Evolutionary conservation across 2,888 invertebrate species (phyloP).

Genomic region (Drosophila ezoana): DNA sequence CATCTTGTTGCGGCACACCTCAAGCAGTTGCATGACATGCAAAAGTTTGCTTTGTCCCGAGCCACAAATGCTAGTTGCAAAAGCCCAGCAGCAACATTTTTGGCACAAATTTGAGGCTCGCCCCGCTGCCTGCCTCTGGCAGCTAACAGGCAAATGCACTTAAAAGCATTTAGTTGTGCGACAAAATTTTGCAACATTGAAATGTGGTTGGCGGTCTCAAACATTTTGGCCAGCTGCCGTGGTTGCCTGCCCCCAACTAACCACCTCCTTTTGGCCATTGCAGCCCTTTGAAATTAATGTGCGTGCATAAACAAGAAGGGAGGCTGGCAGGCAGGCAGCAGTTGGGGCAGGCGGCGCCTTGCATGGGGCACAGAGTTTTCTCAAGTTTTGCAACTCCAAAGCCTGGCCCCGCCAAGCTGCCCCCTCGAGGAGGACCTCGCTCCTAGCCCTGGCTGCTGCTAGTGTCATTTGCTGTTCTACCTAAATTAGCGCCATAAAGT

Average conservation of each 20-base stretch:
- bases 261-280: constrained; percentile 24
- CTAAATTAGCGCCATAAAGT: constrained; percentile 78
- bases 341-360: constrained; percentile 9
- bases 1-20: constrained; percentile 31
- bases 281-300: constrained; percentile 72
- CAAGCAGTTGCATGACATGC: constrained; percentile 37
- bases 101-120: constrained; percentile 23
- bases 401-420: constrained; percentile 8
- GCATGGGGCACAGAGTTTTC: constrained; percentile 25
- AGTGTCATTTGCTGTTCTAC: constrained; percentile 51
- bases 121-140: background rate
- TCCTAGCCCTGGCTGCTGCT: background rate
- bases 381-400: constrained; percentile 60
- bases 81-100: constrained; percentile 36
- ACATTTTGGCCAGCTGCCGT: constrained; percentile 22
- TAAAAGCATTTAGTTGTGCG: constrained; percentile 80
- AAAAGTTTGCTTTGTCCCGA: constrained; percentile 24
- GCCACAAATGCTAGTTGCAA: constrained; percentile 20
- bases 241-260: background rate
- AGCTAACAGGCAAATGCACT: constrained; percentile 70
- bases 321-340: constrained; percentile 15
- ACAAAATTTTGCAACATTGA: constrained; percentile 71
- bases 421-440: no score
- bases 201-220: constrained; percentile 66
- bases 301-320: constrained; percentile 71